Base-by-base conservation (phyloP, 2,888 invertebrate species). In the Euplagia quadripunctaria region DNA sequence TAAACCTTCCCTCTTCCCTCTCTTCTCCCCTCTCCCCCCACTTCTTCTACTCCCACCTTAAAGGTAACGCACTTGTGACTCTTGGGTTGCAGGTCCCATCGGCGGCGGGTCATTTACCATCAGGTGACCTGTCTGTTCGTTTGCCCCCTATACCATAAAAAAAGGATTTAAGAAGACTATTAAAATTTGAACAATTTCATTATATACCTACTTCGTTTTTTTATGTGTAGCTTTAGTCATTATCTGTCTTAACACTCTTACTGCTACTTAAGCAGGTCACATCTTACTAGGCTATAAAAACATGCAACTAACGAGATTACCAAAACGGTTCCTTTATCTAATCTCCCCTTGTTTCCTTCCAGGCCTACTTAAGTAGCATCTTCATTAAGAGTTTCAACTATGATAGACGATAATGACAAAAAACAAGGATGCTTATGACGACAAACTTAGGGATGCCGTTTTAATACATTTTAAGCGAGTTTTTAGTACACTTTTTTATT, bases 311-410 rank as follows among this genome's bases (percentile, higher is more conserved):
- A 90, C 86, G 85, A 86, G 89, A 90, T 90, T 87, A 89, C 80
- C 81, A 77, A 78, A 81, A 75, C 81, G 80, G 81, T 80, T 83
- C 85, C 80, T 81, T 85, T 89, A 91, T 91, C 93, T 93, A 86
- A 93, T 93, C 93, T 92, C 87, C 89, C 90, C 91, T 86, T 87
- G 85, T 83, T 91, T 91, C 91, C 91, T 91, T 80, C 78, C 84
- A 81, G 82, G 72, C 87, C 88, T 86, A 87, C 89, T 90, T 85
- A 85, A 86, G 83, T 82, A 89, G 86, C 76, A 82, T 83, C 80
- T 85, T 87, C 86, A 86, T 88, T 85, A 86, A 73, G 74, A 79
- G 75, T 82, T 82, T 79, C 88, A 87, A 85, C 87, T 84, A 89
- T 88, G 85, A 89, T 83, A 79, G 83, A 82, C 83, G 89, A 79